Evolutionary conservation across 2,113 vertebrate genomes (phyloP).

Genomic region (Perccottus glenii): DNA sequence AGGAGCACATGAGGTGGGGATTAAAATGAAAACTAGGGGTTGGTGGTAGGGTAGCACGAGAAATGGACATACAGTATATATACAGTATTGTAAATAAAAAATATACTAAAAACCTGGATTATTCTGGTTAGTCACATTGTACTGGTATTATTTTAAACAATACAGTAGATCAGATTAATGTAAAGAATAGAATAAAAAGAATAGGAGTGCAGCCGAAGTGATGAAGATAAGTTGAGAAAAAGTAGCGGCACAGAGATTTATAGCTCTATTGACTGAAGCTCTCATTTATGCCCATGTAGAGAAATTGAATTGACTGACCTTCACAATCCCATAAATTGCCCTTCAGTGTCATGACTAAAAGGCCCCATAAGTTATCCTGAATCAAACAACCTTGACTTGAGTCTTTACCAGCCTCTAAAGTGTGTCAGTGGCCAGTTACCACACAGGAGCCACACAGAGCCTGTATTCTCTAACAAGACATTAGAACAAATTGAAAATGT

Average conservation of each 20-base stretch:
- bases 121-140: too few relatives aligned
- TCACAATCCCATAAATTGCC: constrained; percentile 52
- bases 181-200: constrained; percentile 10
- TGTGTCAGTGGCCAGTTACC: background rate
- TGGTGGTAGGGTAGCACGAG: background rate
- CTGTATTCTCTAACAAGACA: background rate
- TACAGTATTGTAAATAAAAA: too few relatives aligned
- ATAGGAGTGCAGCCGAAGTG: constrained; percentile 6
- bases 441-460: background rate
- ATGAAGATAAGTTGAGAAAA: constrained; percentile 45
- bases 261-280: constrained; percentile 45
- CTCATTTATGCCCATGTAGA: constrained; percentile 43
- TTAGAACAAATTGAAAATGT: background rate
- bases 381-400: constrained; percentile 26
- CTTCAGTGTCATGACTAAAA: constrained; percentile 30
- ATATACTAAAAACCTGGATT: too few relatives aligned
- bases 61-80: constrained; percentile 12
- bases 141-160: too few relatives aligned
- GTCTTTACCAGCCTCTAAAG: background rate
- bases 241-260: constrained; percentile 39
- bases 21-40: background rate
- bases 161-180: constrained; percentile 8
- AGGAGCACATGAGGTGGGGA: background rate
- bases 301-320: constrained; percentile 60
- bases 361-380: constrained; percentile 34